Evolutionary conservation across 2,113 vertebrate species (phyloP).

Genomic region (Nerophis ophidion): DNA sequence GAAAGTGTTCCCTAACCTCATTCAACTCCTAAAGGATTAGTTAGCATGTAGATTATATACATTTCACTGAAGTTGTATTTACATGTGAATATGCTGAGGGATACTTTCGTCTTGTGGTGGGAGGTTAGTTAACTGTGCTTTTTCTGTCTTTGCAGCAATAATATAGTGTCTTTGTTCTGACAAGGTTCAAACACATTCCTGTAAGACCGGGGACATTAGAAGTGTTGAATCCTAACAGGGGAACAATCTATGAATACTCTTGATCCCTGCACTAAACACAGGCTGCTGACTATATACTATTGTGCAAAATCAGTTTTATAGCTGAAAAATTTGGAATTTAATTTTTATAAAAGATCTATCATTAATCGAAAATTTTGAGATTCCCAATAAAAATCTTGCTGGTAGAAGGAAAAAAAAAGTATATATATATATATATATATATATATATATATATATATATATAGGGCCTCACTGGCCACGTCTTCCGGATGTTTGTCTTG

Average conservation of each 20-base stretch:
- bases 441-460: no score
- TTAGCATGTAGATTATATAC: slow-evolving; percentile 77
- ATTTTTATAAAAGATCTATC: no score
- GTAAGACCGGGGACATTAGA: slow-evolving; percentile 51
- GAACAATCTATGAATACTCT: slow-evolving; percentile 42
- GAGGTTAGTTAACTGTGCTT: slow-evolving; percentile 55
- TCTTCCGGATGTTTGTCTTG: no score
- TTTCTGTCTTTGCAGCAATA: slow-evolving; percentile 57
- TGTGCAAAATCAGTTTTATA: not conserved
- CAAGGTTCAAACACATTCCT: slow-evolving; percentile 69
- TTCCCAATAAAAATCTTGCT: no score
- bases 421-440: no score
- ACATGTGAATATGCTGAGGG: slow-evolving; percentile 73
- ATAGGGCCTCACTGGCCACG: no score
- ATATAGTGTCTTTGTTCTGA: slow-evolving; percentile 64
- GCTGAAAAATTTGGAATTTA: no score
- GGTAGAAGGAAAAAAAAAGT: no score
- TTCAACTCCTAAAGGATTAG: slow-evolving; percentile 69
- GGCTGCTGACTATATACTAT: not conserved
- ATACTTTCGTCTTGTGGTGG: slow-evolving; percentile 53
- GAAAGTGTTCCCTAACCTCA: slow-evolving; percentile 67
- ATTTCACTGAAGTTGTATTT: slow-evolving; percentile 70
- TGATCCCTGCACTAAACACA: slow-evolving; percentile 19
- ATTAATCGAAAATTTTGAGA: no score
- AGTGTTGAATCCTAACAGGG: slow-evolving; percentile 30